phyloP scores from a whole-genome alignment of 2,888 invertebrate species.

The Drosophila macrospina region DNA sequence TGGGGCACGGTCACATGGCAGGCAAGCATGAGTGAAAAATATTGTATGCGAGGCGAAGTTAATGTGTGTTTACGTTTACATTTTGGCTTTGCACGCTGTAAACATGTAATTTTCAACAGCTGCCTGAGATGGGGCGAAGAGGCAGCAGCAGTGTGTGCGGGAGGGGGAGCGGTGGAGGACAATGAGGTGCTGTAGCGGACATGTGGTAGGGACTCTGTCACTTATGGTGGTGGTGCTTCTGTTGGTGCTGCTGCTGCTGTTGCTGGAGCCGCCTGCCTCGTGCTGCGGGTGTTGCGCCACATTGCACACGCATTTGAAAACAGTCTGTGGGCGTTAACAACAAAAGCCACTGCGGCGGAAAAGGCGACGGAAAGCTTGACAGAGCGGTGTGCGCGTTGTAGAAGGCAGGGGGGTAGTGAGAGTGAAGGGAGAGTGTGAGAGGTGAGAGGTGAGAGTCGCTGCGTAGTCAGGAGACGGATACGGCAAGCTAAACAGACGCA shows the following conservation, averaged over 20 bases:
- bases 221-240: conserved; percentile 32
- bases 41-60: conserved; percentile 76
- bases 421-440: background rate
- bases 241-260: too few species aligned
- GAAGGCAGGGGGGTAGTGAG: background rate
- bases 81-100: conserved; percentile 72
- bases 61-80: conserved; percentile 79
- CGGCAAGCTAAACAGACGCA: conserved; percentile 49
- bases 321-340: conserved; percentile 51
- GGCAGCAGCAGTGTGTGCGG: conserved; percentile 1
- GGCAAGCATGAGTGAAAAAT: conserved; percentile 78
- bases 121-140: conserved; percentile 3
- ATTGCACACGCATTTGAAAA: conserved; percentile 48
- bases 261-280: too few species aligned
- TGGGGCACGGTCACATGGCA: conserved; percentile 14
- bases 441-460: background rate
- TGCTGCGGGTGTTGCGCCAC: conserved; percentile 41
- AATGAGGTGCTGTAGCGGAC: conserved; percentile 29
- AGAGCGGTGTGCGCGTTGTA: too few species aligned
- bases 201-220: conserved; percentile 40
- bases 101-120: conserved; percentile 77
- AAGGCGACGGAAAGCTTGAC: background rate
- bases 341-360: conserved; percentile 48
- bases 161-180: background rate
- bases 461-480: conserved; percentile 18